A percentile compares a stretch with the other conserved stretches of the same genome.
phyloP scores from a whole-genome alignment of 2,797 vertebrate species.

The Uromys caudimaculatus region DNA sequence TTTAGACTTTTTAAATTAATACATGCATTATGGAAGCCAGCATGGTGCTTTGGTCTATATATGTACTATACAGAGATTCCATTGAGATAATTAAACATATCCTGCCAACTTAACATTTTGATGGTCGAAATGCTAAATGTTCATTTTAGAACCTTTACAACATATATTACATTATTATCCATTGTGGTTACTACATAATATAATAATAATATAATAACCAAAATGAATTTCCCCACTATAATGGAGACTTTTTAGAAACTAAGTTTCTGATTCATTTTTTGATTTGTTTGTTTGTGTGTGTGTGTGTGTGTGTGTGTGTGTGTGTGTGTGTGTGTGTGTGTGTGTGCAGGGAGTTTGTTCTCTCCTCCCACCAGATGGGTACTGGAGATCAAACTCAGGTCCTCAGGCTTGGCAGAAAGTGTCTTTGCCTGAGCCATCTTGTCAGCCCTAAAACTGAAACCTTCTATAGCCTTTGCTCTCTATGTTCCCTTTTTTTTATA shows the following conservation, averaged over 20 bases:
- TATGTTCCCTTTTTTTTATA: not conserved
- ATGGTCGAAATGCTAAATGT: not conserved
- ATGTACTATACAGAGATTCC: not conserved
- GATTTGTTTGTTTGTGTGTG: not conserved
- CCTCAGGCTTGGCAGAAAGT: not conserved
- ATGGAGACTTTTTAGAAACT: not conserved
- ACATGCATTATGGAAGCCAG: not conserved
- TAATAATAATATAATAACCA: not conserved
- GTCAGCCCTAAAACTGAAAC: not conserved
- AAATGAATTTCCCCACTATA: not conserved
- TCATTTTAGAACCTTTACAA: not conserved
- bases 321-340: not conserved
- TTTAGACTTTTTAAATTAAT: conserved; percentile 15
- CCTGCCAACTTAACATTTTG: not conserved
- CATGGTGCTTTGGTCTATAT: not conserved
- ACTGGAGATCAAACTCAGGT: not conserved
- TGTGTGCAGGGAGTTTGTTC: not conserved
- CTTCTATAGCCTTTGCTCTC: not conserved
- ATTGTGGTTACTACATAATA: not conserved
- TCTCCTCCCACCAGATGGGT: not conserved
- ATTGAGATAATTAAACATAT: not conserved
- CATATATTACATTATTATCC: not conserved
- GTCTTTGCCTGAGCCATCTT: not conserved
- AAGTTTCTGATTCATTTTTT: not conserved
- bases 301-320: not conserved